phyloP scores from a whole-genome alignment of 2,888 invertebrate species.

The Tinea semifulvella region DNA sequence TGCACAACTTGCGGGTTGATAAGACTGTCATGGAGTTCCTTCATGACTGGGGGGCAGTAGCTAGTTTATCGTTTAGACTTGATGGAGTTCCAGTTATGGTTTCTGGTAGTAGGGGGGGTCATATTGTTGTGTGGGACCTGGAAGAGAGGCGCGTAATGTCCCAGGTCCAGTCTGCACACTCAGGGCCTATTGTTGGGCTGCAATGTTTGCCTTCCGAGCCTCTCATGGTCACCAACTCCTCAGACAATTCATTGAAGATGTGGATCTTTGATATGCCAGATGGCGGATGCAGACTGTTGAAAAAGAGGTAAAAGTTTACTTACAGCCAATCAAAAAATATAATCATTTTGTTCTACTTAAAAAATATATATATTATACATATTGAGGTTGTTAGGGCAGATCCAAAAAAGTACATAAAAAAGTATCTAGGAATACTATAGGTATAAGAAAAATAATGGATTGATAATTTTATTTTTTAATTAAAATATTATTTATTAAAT shows the following conservation, averaged over 20 bases:
- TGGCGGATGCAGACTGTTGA: conserved; percentile 84
- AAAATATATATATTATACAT: no score
- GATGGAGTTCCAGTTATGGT: conserved; percentile 89
- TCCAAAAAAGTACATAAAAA: no score
- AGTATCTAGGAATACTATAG: no score
- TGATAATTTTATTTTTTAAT: no score
- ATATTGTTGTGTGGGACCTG: conserved; percentile 94
- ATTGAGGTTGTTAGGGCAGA: no score
- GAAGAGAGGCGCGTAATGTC: conserved; percentile 81
- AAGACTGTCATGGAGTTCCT: conserved; percentile 82
- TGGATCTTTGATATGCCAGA: conserved; percentile 94
- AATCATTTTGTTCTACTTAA: no score
- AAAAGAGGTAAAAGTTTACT: conserved; percentile 74
- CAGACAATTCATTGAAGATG: conserved; percentile 93
- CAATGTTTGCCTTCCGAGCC: conserved; percentile 90
- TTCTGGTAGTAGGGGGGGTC: conserved; percentile 82
- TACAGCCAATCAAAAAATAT: no score
- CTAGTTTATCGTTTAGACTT: conserved; percentile 84
- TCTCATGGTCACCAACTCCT: conserved; percentile 87
- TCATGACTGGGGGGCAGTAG: conserved; percentile 93
- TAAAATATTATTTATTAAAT: no score
- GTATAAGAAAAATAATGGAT: no score
- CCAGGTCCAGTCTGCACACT: conserved; percentile 84
- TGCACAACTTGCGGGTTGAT: conserved; percentile 90
- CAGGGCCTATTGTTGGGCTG: conserved; percentile 78